These are phyloP conservation scores for Odontomyia ornata DNA, from an alignment of 2,888 invertebrate genomes.

Conservation along the genomic window DNA sequence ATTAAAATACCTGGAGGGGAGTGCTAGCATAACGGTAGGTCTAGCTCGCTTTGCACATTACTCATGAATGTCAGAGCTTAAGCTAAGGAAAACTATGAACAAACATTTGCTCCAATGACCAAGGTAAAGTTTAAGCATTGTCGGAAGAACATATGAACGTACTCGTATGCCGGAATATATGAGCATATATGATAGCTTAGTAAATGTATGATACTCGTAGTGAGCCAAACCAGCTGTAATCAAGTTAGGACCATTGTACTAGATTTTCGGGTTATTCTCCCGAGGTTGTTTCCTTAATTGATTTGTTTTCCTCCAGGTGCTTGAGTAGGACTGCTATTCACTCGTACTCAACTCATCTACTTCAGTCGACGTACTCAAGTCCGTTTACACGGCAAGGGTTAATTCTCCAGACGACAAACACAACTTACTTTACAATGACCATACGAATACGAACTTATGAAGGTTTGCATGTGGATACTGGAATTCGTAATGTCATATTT, in stretches of 20 bases:
- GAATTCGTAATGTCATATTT: conserved; percentile 32
- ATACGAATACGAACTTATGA: background rate
- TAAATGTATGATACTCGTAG: background rate
- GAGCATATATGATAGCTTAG: too few species aligned
- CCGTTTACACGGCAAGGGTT: background rate
- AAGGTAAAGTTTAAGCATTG: background rate
- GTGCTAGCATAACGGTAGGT: background rate
- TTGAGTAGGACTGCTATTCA: conserved; percentile 7
- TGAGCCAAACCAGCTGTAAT: conserved; percentile 26
- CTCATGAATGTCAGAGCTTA: background rate
- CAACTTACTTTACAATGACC: conserved; percentile 1
- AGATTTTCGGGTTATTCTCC: conserved; percentile 42
- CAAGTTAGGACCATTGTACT: conserved; percentile 36
- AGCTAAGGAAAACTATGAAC: background rate
- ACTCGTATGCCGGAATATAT: too few species aligned
- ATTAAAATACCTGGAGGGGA: conserved; percentile 9
- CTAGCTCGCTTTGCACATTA: too few species aligned
- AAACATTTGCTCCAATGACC: background rate
- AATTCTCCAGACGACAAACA: conserved; percentile 36
- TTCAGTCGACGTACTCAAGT: background rate
- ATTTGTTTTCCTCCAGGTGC: conserved; percentile 42
- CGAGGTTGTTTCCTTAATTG: conserved; percentile 42
- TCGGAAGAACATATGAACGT: background rate
- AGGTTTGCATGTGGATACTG: background rate
- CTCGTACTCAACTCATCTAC: background rate